Evolutionary conservation across 2,797 vertebrate genomes (phyloP), one percentile per base, ranked within the genome.

Genomic region (Galaxias olidus): DNA sequence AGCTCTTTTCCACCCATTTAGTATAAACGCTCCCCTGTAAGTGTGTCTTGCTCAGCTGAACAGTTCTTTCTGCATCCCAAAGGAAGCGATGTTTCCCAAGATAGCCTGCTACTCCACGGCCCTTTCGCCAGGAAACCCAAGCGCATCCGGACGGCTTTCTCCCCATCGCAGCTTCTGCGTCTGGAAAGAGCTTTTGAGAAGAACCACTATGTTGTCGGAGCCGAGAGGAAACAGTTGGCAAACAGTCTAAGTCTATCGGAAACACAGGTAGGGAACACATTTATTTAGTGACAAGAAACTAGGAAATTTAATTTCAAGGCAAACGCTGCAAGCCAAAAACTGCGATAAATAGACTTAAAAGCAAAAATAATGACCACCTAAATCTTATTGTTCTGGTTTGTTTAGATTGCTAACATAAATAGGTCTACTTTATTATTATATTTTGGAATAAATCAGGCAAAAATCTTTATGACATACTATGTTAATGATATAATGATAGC

Each of bases 121-220:
- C 97, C 97, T 4, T 98, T 98, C 61, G 95, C 96, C 64, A 79
- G 96, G 59, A 99, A 99, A 62, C 97, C 97, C 83, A 99, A 98
- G 72, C 93, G 97, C 77, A 98, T 99, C 92, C 95, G 97, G 70
- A 98, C 96, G 0, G 97, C 96, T 78, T 99, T 99, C 79, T 98
- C 96, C 0, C 96, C 96, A 0, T 98, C 96, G 0, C 97, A 99
- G 93, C 94, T 99, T 15, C 94, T 98, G 74, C 92, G 96, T 0
- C 91, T 98, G 75, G 97, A 98, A 52, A 75, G 96, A 59, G 96
- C 97, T 80, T 99, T 99, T 72, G 97, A 98, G 91, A 99, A 98
- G 92, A 98, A 99, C 81, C 97, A 99, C 85, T 98, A 99, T 72
- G 96, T 99, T 47, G 97, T 98, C 52, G 97, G 97, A 4, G 96